A percentile compares a stretch with the other conserved stretches of the same genome.
Evolutionary conservation across 92 coral and sea anemone species (phyloP).

Genomic region (Palythoa grandis): DNA sequence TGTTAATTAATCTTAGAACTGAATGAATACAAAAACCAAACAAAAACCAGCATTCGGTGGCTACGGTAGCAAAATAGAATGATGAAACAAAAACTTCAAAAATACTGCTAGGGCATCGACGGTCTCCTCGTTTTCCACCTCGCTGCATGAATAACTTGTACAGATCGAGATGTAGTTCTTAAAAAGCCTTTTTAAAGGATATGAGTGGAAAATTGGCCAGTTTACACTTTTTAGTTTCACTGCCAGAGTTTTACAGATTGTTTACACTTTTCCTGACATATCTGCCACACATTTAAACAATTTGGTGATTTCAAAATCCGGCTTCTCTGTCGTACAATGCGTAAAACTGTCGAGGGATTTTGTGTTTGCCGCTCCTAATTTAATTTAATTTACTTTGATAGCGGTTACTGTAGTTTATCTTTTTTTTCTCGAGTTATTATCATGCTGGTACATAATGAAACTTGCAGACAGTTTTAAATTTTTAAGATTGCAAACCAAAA

Average conservation of each 20-base stretch:
- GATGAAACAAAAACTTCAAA: neutral
- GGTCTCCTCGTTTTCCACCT: neutral
- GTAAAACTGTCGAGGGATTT: neutral
- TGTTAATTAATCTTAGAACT: conserved; percentile 31
- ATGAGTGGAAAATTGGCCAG: neutral
- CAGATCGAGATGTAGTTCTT: neutral
- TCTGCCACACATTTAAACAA: neutral
- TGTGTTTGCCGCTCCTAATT: conserved; percentile 1
- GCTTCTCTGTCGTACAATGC: neutral
- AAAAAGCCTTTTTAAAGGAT: neutral
- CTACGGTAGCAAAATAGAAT: neutral
- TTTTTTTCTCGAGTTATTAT: neutral
- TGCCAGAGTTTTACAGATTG: neutral
- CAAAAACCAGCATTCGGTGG: too few relatives aligned
- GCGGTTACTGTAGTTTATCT: neutral
- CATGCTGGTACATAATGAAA: conserved; percentile 1
- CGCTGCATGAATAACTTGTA: neutral
- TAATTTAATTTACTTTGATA: neutral
- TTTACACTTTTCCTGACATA: conserved; percentile 1
- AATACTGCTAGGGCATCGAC: too few relatives aligned
- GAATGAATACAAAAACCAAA: neutral
- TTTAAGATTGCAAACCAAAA: neutral
- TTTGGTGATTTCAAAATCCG: neutral
- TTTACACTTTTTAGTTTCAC: neutral
- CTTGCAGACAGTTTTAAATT: neutral